These are phyloP conservation scores for Chlorops oryzae DNA, from an alignment of 1,140 invertebrate species.

Conservation along the genomic window DNA sequence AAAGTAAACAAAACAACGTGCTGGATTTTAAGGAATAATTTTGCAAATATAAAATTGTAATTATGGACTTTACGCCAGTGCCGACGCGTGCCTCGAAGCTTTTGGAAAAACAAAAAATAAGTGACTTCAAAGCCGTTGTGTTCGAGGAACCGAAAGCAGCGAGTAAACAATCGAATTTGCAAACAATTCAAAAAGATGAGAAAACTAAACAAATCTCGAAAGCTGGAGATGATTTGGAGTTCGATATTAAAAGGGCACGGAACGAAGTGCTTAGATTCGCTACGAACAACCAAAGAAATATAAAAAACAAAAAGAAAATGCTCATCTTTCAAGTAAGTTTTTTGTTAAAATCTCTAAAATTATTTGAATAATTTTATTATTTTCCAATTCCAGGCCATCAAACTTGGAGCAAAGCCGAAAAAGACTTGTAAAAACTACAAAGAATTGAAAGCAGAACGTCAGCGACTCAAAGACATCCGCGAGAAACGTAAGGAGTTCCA, in stretches of 20 bases:
- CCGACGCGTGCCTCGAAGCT: constrained; percentile 34
- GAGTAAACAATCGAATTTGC: background rate
- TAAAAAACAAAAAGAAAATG: constrained; percentile 53
- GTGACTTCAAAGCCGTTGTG: constrained; percentile 37
- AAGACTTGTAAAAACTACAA: constrained; percentile 57
- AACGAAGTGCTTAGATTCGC: constrained; percentile 62
- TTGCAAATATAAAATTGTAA: no score
- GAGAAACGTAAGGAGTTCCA: constrained; percentile 47
- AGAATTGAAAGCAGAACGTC: constrained; percentile 46
- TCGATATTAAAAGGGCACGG: constrained; percentile 55
- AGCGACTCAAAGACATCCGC: constrained; percentile 39
- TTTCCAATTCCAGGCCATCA: no score
- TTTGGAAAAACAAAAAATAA: constrained; percentile 16
- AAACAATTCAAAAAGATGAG: background rate
- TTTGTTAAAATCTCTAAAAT: no score
- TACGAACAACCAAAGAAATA: constrained; percentile 53
- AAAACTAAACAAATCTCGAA: no score
- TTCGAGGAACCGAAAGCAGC: constrained; percentile 45
- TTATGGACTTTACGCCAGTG: constrained; percentile 33
- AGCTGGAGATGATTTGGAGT: constrained; percentile 26
- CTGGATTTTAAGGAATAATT: no score
- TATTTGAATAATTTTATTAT: no score
- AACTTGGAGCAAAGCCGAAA: constrained; percentile 59
- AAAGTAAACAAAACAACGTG: no score
- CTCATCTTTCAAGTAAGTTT: constrained; percentile 55